Evolutionary conservation across 2,888 invertebrate species (phyloP).

Genomic region (Heliconius aoede): DNA sequence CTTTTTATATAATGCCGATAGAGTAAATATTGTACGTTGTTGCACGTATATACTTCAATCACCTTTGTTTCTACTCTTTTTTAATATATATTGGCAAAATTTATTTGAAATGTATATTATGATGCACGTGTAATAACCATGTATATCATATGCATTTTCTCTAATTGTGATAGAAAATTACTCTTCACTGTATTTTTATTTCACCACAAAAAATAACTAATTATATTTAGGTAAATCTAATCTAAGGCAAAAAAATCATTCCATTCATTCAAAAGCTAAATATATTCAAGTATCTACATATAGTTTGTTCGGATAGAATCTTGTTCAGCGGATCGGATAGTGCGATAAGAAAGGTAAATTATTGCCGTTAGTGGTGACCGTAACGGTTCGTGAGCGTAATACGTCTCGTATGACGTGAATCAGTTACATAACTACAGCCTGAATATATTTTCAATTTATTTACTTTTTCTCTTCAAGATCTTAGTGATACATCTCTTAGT

Average conservation of each 20-base stretch:
- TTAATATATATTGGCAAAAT: neutral
- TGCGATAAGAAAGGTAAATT: conserved; percentile 75
- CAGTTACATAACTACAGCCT: neutral
- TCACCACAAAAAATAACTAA: no score
- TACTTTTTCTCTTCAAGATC: neutral
- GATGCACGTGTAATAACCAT: no score
- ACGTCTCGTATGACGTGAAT: conserved; percentile 26
- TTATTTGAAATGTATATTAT: no score
- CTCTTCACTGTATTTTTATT: no score
- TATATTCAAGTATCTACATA: conserved; percentile 35
- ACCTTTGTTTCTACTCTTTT: neutral
- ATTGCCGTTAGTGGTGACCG: conserved; percentile 70
- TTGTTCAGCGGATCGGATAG: conserved; percentile 70
- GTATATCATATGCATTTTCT: no score
- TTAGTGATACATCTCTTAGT: neutral
- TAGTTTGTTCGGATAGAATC: conserved; percentile 46
- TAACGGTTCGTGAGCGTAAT: conserved; percentile 49
- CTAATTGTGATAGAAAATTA: no score
- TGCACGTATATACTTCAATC: neutral
- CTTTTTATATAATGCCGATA: conserved; percentile 38
- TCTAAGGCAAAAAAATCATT: conserved; percentile 14
- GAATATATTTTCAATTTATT: neutral
- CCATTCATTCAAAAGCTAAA: conserved; percentile 35
- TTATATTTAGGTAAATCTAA: no score
- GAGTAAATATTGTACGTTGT: neutral